A percentile compares a stretch with the other conserved stretches of the same genome.
Evolutionary conservation across 2,113 vertebrate species (phyloP).

Genomic region (Arizona elegans): DNA sequence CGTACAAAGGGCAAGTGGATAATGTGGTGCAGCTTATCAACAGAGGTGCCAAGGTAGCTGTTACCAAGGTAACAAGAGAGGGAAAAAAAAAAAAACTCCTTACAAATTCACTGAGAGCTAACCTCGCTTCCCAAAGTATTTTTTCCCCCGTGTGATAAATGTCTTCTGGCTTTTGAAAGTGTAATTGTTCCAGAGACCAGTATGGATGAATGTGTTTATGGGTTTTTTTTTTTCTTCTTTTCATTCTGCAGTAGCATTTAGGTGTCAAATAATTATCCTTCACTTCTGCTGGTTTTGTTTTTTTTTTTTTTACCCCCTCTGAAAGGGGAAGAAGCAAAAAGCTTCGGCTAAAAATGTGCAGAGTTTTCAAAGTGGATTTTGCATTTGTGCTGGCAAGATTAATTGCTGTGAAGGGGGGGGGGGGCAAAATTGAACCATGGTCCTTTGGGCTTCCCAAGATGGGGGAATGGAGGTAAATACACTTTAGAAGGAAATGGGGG

Average conservation of each 20-base stretch:
- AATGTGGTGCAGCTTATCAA: slow-evolving; percentile 99
- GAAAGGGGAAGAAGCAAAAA: neutral
- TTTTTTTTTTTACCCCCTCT: neutral
- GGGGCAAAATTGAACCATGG: neutral
- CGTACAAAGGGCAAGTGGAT: slow-evolving; percentile 95
- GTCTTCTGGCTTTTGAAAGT: slow-evolving; percentile 41
- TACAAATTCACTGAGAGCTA: slow-evolving; percentile 58
- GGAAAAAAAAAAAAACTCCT: slow-evolving; percentile 36
- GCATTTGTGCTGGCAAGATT: slow-evolving; percentile 44
- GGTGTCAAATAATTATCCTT: neutral
- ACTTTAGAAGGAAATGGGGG: rapidly evolving
- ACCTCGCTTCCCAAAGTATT: slow-evolving; percentile 55
- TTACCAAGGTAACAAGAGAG: slow-evolving; percentile 89
- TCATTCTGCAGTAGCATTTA: neutral
- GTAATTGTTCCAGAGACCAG: slow-evolving; percentile 42
- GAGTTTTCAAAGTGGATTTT: slow-evolving; percentile 6
- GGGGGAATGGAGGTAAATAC: neutral
- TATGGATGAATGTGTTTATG: neutral
- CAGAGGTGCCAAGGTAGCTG: slow-evolving; percentile 94
- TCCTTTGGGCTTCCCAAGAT: neutral
- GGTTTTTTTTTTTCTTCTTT: neutral
- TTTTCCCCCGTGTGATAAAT: slow-evolving; percentile 34
- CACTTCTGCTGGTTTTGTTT: neutral
- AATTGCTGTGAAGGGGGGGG: neutral
- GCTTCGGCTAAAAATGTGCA: neutral